A percentile compares a stretch with the other conserved stretches of the same genome.
phyloP scores from a whole-genome alignment of 2,888 invertebrate genomes.

The Orthosia incerta region DNA sequence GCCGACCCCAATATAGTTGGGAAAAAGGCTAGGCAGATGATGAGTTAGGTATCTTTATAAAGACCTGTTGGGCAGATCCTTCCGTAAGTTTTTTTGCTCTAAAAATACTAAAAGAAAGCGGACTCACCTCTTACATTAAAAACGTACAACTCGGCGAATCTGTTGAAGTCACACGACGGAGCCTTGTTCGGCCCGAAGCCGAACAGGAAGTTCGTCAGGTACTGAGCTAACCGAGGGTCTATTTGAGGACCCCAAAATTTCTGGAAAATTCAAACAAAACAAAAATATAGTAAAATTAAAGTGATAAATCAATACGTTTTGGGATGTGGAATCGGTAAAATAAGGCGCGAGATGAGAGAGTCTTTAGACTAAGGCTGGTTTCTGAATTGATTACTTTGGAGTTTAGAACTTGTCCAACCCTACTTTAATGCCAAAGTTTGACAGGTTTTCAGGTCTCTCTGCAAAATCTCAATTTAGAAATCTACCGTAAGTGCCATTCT shows the following conservation, averaged over 20 bases:
- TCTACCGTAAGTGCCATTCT: no score
- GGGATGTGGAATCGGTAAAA: background rate
- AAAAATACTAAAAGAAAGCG: slow-evolving; percentile 2
- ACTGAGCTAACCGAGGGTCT: slow-evolving; percentile 92
- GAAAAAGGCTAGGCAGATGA: no score
- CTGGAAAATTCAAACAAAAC: slow-evolving; percentile 79
- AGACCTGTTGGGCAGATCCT: background rate
- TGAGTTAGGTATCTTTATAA: background rate
- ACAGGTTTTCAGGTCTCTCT: no score
- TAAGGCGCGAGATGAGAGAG: background rate
- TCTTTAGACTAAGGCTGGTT: no score
- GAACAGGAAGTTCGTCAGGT: slow-evolving; percentile 93
- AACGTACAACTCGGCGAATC: slow-evolving; percentile 93
- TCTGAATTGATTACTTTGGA: no score
- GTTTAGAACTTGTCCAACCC: no score
- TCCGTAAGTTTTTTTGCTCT: background rate
- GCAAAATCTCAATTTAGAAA: no score
- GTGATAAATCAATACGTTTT: background rate
- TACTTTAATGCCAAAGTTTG: no score
- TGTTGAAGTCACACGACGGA: slow-evolving; percentile 91
- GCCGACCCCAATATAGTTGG: no score
- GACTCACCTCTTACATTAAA: slow-evolving; percentile 92
- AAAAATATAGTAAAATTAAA: background rate
- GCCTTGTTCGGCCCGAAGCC: slow-evolving; percentile 89
- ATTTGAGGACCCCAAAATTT: slow-evolving; percentile 93